Evolutionary conservation across 2,113 vertebrate genomes (phyloP).

Genomic region (Jacana jacana): DNA sequence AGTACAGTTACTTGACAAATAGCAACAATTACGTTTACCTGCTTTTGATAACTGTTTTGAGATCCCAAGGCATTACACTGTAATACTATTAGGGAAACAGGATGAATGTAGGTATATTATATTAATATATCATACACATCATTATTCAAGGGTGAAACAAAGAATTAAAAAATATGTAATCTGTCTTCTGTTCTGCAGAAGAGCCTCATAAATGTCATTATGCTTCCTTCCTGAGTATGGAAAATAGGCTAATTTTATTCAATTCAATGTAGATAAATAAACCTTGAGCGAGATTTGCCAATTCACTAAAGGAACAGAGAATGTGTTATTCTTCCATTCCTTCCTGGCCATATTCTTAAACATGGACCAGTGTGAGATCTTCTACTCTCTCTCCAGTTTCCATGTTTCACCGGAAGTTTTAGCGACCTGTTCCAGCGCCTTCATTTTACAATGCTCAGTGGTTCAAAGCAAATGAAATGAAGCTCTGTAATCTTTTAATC

Average conservation of each 20-base stretch:
- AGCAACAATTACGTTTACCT: not conserved
- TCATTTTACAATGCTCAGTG: not conserved
- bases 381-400: not conserved
- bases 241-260: slow-evolving; percentile 6
- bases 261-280: not conserved
- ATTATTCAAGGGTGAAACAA: slow-evolving; percentile 8
- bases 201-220: not conserved
- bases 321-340: not conserved
- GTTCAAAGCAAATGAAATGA: not conserved
- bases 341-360: not conserved
- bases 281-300: not conserved
- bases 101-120: not conserved
- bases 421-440: not conserved
- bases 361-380: not conserved
- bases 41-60: not conserved
- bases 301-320: not conserved
- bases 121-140: not conserved
- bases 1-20: not conserved
- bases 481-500: not conserved
- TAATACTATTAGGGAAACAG: not conserved
- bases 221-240: not conserved
- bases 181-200: not conserved
- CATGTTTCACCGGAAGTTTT: not conserved
- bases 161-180: not conserved
- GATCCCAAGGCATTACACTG: not conserved